Base-by-base conservation (phyloP, 2,888 invertebrate genomes). In the Mamestra brassicae region DNA sequence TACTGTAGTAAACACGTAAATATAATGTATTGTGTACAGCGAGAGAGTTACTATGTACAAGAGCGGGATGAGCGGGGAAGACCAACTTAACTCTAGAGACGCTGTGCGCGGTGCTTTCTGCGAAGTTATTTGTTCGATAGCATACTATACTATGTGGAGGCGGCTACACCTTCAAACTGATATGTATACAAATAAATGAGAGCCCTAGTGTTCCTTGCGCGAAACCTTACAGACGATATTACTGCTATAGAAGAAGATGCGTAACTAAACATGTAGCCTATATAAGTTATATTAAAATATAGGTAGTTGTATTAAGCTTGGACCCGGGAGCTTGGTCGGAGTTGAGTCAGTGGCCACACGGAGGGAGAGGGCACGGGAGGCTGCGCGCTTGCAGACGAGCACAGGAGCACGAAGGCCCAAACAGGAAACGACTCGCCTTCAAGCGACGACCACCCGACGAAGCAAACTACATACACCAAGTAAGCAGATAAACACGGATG, bases 261-360 rank as follows among this genome's bases (percentile, higher is more conserved):
- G n/a, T n/a, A 80, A 74, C 34, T 74, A 74, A 80, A 69, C 60
- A 42, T 36, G 60, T 8, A 70, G 13, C 38, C 60, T 38, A 61
- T 78, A 64, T 55, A 68, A 34, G 52, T 50, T 66, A 45, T 68
- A 61, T 45, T 78, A 68, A 74, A 62, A 72, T 58, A 67, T 55
- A 26, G 26, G 26, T 26, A 68, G 64, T 61, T 38, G 26, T 73
- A 74, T 71, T 72, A 84, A 81, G 84, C 72, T 86, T 87, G 87
- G 84, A 85, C 86, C 85, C 87, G 71, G 81, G 80, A 66, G 73
- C 60, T 79, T 86, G 84, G 80, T 86, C 81, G 61, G 36, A 65
- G 42, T 70, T 17, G 67, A 63, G 57, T 62, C 13, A 50, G 61
- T 55, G 65, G 13, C 65, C 68, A 67, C 42, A 38, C 45, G 47